phyloP scores from a whole-genome alignment of 2,113 vertebrate genomes.

The Tursiops truncatus region DNA sequence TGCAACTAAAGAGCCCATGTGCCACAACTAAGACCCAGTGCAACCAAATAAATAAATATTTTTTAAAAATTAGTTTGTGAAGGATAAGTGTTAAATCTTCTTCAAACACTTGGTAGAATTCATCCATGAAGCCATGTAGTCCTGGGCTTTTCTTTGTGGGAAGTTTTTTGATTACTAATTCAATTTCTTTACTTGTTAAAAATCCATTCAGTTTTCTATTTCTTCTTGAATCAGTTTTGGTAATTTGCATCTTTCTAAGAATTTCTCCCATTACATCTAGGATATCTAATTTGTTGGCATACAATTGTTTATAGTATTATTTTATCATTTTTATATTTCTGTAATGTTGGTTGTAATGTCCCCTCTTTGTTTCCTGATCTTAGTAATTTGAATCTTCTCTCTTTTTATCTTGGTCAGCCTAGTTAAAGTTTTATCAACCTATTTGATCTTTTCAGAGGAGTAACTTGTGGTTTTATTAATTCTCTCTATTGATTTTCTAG shows the following conservation, averaged over 20 bases:
- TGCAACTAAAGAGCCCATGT: too few species aligned
- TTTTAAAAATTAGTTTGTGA: background rate
- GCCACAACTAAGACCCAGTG: too few species aligned
- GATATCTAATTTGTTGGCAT: background rate
- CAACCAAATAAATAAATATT: too few species aligned
- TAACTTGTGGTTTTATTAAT: background rate
- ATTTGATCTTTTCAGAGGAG: background rate
- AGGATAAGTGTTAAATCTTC: background rate
- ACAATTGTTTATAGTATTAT: background rate
- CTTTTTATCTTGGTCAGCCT: background rate
- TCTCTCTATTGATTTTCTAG: background rate
- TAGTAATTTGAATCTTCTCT: background rate
- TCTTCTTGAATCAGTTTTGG: conserved; percentile 17
- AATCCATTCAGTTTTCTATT: background rate
- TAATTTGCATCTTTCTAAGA: background rate
- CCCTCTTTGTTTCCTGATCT: background rate
- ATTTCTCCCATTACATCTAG: background rate
- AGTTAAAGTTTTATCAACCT: background rate
- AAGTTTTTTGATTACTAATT: background rate
- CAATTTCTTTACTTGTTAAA: background rate
- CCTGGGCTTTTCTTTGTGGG: background rate
- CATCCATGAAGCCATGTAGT: background rate
- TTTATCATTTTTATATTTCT: background rate
- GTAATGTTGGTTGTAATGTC: background rate
- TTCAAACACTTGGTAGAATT: background rate